Percentiles rank a stretch among this genome's conserved stretches.
Evolutionary conservation across 2,113 vertebrate species (phyloP).

Genomic region (Mobula birostris): DNA sequence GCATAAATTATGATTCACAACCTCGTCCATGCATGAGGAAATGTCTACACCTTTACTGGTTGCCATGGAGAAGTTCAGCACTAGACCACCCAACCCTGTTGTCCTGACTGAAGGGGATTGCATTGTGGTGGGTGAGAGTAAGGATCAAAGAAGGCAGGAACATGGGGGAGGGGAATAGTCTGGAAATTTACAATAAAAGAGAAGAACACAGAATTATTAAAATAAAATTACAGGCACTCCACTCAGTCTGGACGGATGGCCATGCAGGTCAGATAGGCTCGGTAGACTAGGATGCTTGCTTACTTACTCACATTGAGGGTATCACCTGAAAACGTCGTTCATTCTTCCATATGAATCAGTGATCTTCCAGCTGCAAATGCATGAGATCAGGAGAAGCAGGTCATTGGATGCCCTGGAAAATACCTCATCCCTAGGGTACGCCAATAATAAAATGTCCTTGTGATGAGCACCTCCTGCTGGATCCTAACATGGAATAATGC

Average conservation of each 20-base stretch:
- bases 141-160: conserved; percentile 2
- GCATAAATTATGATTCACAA: background rate
- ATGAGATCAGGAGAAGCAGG: background rate
- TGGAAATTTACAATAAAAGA: background rate
- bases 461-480: background rate
- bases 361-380: background rate
- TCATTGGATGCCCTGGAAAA: background rate
- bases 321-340: background rate
- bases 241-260: background rate
- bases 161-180: background rate
- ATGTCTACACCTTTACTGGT: conserved; percentile 18
- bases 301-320: background rate
- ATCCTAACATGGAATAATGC: background rate
- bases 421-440: background rate
- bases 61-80: conserved; percentile 4
- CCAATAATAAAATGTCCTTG: background rate
- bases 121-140: conserved; percentile 7
- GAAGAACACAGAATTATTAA: background rate
- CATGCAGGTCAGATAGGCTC: background rate
- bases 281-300: background rate
- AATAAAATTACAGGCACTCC: background rate
- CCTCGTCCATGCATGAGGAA: conserved; percentile 1
- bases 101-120: background rate
- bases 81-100: conserved; percentile 21
- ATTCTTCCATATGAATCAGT: background rate